Evolutionary conservation across 2,888 invertebrate genomes (phyloP).

Genomic region (Ctenicera cuprea): DNA sequence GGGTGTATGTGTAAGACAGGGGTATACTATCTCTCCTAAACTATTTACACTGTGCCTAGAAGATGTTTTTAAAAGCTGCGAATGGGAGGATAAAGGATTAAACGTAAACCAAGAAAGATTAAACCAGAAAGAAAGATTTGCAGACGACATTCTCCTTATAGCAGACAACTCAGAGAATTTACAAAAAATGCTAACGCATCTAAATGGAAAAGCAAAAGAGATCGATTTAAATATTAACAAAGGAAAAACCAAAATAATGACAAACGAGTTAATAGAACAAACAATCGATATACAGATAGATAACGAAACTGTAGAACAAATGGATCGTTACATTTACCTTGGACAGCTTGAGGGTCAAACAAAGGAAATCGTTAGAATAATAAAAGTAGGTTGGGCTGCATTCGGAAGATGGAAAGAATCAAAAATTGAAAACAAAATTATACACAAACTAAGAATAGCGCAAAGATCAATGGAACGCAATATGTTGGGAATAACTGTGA

Average conservation of each 20-base stretch:
- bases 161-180: conserved; percentile 13
- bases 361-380: conserved; percentile 13
- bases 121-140: conserved; percentile 7
- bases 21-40: not conserved
- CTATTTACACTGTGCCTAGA: no score
- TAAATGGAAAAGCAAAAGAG: conserved; percentile 21
- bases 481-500: no score
- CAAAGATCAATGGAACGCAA: no score
- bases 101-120: conserved; percentile 15
- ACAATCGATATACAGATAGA: no score
- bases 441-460: no score
- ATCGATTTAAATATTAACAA: conserved; percentile 9
- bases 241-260: no score
- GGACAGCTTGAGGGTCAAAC: not conserved
- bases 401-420: conserved; percentile 11
- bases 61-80: no score
- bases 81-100: conserved; percentile 1
- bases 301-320: no score
- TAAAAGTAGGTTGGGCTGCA: conserved; percentile 18
- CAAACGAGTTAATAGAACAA: conserved; percentile 2
- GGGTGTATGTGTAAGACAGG: not conserved
- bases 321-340: not conserved
- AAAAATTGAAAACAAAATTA: not conserved
- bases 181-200: conserved; percentile 18
- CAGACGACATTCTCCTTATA: conserved; percentile 8